Evolutionary conservation across 2,113 vertebrate species (phyloP).

Genomic region (Geothlypis trichas): DNA sequence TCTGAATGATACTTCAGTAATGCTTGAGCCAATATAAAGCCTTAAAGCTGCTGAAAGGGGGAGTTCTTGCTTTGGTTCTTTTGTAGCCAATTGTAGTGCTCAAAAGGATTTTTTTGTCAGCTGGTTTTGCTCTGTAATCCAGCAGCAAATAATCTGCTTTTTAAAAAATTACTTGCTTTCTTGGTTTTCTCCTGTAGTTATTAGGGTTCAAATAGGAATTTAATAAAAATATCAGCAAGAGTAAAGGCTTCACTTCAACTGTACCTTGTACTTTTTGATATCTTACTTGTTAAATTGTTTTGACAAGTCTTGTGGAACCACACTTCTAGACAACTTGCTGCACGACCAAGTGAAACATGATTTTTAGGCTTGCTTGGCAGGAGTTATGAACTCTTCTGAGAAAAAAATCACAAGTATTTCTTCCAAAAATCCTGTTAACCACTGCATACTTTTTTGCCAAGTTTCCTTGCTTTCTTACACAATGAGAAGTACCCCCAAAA

Average conservation of each 20-base stretch:
- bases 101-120: neutral
- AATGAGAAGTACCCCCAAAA: neutral
- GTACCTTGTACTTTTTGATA: neutral
- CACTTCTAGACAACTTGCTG: neutral
- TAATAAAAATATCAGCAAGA: neutral
- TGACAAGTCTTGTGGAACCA: neutral
- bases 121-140: neutral
- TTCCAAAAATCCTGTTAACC: slow-evolving; percentile 6
- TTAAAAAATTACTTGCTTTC: neutral
- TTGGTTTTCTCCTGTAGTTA: neutral
- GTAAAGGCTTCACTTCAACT: neutral
- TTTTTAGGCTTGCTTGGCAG: neutral
- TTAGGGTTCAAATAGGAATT: neutral
- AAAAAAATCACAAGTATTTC: neutral
- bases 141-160: neutral
- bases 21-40: neutral
- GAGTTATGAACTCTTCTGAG: neutral
- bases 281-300: neutral
- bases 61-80: neutral
- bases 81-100: neutral
- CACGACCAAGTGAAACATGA: neutral
- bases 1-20: neutral
- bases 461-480: neutral
- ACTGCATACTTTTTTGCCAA: neutral
- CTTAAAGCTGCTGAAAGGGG: neutral